Percentiles rank a stretch among this genome's conserved stretches.
These are phyloP conservation scores for Zoanthus sociatus DNA, from an alignment of 92 coral and sea anemone species.

Conservation along the genomic window DNA sequence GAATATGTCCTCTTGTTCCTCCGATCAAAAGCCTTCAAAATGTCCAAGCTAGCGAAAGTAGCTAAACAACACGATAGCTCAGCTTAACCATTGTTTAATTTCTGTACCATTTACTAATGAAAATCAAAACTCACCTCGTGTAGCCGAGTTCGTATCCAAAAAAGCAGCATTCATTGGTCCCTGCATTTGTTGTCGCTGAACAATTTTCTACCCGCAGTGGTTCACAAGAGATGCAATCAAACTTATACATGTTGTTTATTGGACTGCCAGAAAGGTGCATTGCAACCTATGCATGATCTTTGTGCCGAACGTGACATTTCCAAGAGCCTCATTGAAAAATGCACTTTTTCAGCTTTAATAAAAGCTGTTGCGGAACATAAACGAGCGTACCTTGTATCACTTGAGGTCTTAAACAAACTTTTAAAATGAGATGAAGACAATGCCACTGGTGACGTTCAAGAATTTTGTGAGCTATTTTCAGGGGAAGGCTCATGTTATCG, in stretches of 20 bases:
- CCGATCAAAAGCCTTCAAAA: background rate
- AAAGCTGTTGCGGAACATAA: constrained; percentile 8
- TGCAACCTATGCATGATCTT: constrained; percentile 43
- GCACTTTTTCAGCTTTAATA: background rate
- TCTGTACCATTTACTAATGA: constrained; percentile 49
- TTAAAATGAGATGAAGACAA: constrained; percentile 55
- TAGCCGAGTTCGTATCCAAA: constrained; percentile 46
- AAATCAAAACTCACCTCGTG: constrained; percentile 45
- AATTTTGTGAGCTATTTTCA: constrained; percentile 52
- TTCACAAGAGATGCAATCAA: constrained; percentile 26
- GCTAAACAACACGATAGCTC: constrained; percentile 60
- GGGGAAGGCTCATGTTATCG: constrained; percentile 49
- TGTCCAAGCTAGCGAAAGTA: constrained; percentile 10
- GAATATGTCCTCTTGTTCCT: background rate
- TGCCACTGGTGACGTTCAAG: constrained; percentile 38
- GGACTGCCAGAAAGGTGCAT: constrained; percentile 59
- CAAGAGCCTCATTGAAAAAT: constrained; percentile 40
- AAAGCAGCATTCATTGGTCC: constrained; percentile 56
- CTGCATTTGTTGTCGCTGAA: constrained; percentile 43
- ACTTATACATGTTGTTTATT: constrained; percentile 34
- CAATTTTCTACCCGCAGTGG: constrained; percentile 41
- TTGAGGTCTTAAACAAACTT: constrained; percentile 56
- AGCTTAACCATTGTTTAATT: constrained; percentile 56
- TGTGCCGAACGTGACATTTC: constrained; percentile 48
- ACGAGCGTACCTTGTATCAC: constrained; percentile 1